A percentile compares a stretch with the other conserved stretches of the same genome.
phyloP scores from a whole-genome alignment of 37 sponge, comb jelly and placozoan genomes.

The Beroe forskalii region DNA sequence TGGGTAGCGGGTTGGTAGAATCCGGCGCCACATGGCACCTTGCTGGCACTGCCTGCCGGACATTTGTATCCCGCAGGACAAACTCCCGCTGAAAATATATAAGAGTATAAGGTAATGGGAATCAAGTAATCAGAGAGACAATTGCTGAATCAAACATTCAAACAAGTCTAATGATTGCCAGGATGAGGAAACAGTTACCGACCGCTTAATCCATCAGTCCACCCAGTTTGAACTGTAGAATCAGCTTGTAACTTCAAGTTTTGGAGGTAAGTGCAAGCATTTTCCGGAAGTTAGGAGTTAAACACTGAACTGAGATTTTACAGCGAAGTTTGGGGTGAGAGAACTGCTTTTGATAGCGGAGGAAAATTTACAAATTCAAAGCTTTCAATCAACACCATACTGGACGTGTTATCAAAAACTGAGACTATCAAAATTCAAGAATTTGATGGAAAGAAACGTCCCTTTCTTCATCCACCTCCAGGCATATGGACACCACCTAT shows the following conservation, averaged over 20 bases:
- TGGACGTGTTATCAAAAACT: too few relatives aligned
- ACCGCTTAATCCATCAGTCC: too few relatives aligned
- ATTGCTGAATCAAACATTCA: neutral
- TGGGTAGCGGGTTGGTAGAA: constrained; percentile 11
- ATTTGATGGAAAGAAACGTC: neutral
- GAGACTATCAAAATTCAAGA: neutral
- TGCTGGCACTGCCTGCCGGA: constrained; percentile 42
- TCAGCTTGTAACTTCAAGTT: neutral
- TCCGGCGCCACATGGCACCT: neutral
- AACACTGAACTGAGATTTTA: neutral
- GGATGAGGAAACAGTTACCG: too few relatives aligned
- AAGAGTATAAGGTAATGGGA: too few relatives aligned
- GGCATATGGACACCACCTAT: neutral
- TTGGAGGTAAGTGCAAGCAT: too few relatives aligned
- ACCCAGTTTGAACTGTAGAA: too few relatives aligned
- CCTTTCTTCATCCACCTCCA: neutral
- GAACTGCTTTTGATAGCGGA: too few relatives aligned
- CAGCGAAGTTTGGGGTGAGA: too few relatives aligned
- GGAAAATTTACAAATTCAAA: too few relatives aligned
- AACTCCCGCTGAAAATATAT: neutral
- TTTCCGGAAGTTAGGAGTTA: neutral
- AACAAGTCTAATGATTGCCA: neutral
- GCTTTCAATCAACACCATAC: too few relatives aligned
- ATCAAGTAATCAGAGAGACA: too few relatives aligned
- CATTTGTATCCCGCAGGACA: constrained; percentile 66